phyloP scores from a whole-genome alignment of 1,140 invertebrate species.

The Chrysoperla carnea region DNA sequence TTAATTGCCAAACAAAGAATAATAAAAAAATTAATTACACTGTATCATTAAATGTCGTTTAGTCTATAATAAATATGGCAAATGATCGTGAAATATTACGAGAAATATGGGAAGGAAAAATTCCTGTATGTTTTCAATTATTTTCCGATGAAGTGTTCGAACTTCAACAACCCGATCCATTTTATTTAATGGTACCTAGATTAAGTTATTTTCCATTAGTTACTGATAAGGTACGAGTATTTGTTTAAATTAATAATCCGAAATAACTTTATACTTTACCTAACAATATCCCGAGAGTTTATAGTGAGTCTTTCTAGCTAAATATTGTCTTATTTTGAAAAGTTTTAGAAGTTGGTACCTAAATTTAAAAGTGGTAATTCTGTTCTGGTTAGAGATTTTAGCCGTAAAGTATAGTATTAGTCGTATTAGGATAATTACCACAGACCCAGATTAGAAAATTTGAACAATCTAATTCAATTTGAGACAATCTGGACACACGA shows the following conservation, averaged over 20 bases:
- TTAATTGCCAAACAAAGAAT: too few species aligned
- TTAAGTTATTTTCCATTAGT: conserved; percentile 91
- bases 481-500: too few species aligned
- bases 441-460: too few species aligned
- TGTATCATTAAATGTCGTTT: not conserved
- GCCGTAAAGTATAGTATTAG: too few species aligned
- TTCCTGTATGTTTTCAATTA: conserved; percentile 80
- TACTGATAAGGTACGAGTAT: conserved; percentile 68
- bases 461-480: too few species aligned
- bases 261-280: not conserved
- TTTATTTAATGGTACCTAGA: conserved; percentile 88
- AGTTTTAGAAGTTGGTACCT: too few species aligned
- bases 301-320: not conserved
- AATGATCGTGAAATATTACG: conserved; percentile 83
- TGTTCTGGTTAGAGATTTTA: too few species aligned
- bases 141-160: conserved; percentile 75
- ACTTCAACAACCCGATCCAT: conserved; percentile 75
- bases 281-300: not conserved
- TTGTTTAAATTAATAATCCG: not conserved
- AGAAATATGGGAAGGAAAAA: conserved; percentile 89
- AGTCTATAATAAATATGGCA: conserved; percentile 39
- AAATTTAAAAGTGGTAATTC: too few species aligned
- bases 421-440: too few species aligned
- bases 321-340: not conserved
- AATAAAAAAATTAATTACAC: conserved; percentile 3